Base-by-base conservation (phyloP, 1,140 invertebrate species). In the Pachyrhynchus sulphureomaculatus region DNA sequence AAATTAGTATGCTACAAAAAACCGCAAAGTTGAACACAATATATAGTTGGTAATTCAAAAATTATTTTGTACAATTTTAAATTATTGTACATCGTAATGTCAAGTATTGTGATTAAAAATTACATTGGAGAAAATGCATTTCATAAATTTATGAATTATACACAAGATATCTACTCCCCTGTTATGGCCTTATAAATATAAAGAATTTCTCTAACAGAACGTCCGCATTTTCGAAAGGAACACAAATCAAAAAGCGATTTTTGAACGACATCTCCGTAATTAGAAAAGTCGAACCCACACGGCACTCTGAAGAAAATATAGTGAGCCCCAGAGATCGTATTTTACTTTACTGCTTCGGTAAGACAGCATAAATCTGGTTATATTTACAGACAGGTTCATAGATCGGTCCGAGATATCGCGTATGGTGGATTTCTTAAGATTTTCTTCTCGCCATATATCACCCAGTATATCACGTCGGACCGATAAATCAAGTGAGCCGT, bases 331-430 rank as follows among this genome's bases (percentile, higher is more conserved):
- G 44, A 36, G 53, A 34, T 54, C 59, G 59, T 62, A 62, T 62
- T 62, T 62, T 47, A 54, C 34, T 44, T 12, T 21, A 13, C 57
- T 34, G 17, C 34, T 45, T 32, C 42, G 54, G 60, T 62, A 56
- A 56, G 59, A 54, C 60, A 48, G 68, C 68, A 71, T 71, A 71
- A 71, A 71, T 71, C 70, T 70, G 69, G 62, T 65, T 66, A 71
- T 71, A 71, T 71, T 70, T 65, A 69, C 66, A 61, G 70, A 65
- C 66, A 69, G 66, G 68, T 68, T 68, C 66, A 70, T 68, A 69
- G 70, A 71, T 71, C 70, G 70, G 68, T 66, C 62, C 64, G 66
- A 68, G 70, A 71, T 71, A 71, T 71, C 70, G 68, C 68, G 63
- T 69, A 69, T 71, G 62, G 48, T 68, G 68, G 68, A 72, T 72